A percentile compares a stretch with the other conserved stretches of the same genome.
phyloP scores from a whole-genome alignment of 2,888 invertebrate species.

The Notodonta ziczac region DNA sequence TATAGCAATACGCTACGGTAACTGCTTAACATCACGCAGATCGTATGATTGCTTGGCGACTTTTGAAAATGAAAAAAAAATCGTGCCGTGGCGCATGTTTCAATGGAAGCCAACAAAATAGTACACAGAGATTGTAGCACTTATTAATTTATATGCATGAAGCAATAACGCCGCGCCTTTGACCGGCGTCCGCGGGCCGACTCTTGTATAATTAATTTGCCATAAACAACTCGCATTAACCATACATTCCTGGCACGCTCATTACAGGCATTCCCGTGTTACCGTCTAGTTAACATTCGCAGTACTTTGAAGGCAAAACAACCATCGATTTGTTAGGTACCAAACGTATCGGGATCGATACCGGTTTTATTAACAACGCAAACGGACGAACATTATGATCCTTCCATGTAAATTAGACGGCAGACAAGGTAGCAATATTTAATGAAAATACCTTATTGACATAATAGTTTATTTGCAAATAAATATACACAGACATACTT shows the following conservation, averaged over 20 bases:
- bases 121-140: constrained; percentile 53
- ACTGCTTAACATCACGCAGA: too few relatives aligned
- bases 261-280: constrained; percentile 4
- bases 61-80: not conserved
- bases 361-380: not conserved
- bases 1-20: too few relatives aligned
- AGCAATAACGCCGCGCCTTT: constrained; percentile 64
- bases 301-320: constrained; percentile 2
- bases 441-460: constrained; percentile 3
- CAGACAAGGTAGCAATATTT: not conserved
- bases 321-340: not conserved
- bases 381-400: not conserved
- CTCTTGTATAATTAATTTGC: constrained; percentile 68
- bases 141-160: constrained; percentile 75
- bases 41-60: too few relatives aligned
- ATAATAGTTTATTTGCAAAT: constrained; percentile 38
- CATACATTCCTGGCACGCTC: constrained; percentile 37
- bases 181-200: constrained; percentile 43
- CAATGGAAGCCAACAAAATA: constrained; percentile 50
- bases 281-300: constrained; percentile 4
- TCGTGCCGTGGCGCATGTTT: constrained; percentile 23
- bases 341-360: constrained; percentile 3
- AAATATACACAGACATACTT: constrained; percentile 30
- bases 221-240: constrained; percentile 57
- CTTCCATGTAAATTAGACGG: not conserved